Conservation (phyloP, 2,888 invertebrate genomes). For the Acleris literana region DNA sequence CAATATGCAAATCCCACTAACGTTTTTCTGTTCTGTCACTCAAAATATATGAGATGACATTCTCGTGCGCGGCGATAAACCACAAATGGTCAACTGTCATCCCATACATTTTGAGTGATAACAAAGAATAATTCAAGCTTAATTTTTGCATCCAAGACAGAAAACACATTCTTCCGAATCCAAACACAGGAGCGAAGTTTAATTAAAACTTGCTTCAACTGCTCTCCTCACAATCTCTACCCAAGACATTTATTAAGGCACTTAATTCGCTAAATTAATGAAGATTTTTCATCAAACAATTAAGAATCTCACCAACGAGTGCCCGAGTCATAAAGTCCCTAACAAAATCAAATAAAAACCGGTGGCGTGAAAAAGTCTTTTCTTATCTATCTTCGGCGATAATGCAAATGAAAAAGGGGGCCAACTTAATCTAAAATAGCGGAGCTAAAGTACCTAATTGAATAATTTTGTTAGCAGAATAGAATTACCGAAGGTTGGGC, state of each 20-base stretch:
- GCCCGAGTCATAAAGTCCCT: conserved; percentile 6
- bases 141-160: too few species aligned
- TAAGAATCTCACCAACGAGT: conserved; percentile 8
- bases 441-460: conserved; percentile 66
- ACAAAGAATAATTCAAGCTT: too few species aligned
- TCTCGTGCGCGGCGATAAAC: too few species aligned
- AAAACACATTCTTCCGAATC: too few species aligned
- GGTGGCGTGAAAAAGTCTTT: conserved; percentile 26
- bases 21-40: too few species aligned
- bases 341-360: conserved; percentile 25
- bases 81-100: too few species aligned
- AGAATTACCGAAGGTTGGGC: conserved; percentile 52
- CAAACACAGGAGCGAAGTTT: too few species aligned
- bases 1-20: too few species aligned
- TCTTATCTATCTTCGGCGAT: conserved; percentile 42
- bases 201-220: too few species aligned
- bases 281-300: conserved; percentile 7
- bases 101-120: too few species aligned
- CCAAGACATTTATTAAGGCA: background rate
- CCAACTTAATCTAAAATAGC: conserved; percentile 60
- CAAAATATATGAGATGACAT: too few species aligned
- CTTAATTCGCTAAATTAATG: conserved; percentile 1
- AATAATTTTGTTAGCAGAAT: conserved; percentile 71
- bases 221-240: background rate
- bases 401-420: conserved; percentile 65